A percentile compares a stretch with the other conserved stretches of the same genome.
These are phyloP conservation scores for Sialia sialis DNA, from an alignment of 2,113 vertebrate species.

Conservation along the genomic window DNA sequence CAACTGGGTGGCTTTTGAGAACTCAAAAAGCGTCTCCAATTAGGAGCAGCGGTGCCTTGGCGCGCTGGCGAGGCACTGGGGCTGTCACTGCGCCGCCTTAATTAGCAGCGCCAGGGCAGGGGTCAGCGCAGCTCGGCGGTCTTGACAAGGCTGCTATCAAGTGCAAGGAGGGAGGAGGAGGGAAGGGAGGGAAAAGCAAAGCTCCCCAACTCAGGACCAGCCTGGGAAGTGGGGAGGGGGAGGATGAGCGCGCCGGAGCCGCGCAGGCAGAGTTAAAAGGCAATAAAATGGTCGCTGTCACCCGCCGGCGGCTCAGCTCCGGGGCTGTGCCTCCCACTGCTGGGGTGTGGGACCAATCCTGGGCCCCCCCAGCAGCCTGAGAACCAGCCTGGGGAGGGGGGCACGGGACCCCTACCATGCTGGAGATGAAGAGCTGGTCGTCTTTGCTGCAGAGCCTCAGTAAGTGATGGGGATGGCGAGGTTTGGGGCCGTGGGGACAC, in stretches of 20 bases:
- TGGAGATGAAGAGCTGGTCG: slow-evolving; percentile 67
- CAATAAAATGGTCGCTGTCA: slow-evolving; percentile 54
- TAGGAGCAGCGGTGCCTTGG: slow-evolving; percentile 82
- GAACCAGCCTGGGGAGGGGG: neutral
- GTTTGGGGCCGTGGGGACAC: neutral
- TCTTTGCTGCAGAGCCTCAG: slow-evolving; percentile 69
- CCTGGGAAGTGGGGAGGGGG: slow-evolving; percentile 25
- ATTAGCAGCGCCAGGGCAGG: slow-evolving; percentile 90
- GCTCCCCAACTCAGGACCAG: slow-evolving; percentile 60
- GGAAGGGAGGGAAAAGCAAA: slow-evolving; percentile 36
- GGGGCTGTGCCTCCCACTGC: neutral
- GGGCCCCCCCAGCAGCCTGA: neutral
- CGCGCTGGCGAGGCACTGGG: slow-evolving; percentile 82
- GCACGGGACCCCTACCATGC: neutral
- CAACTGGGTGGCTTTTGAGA: slow-evolving; percentile 54
- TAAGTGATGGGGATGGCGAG: slow-evolving; percentile 27
- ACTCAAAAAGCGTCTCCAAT: slow-evolving; percentile 80
- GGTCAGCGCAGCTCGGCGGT: slow-evolving; percentile 83
- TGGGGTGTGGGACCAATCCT: accelerated
- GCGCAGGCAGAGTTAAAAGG: slow-evolving; percentile 19
- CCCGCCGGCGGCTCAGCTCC: neutral
- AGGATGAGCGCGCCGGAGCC: neutral
- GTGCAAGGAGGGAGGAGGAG: slow-evolving; percentile 63
- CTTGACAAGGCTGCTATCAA: slow-evolving; percentile 82
- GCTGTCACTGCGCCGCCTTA: slow-evolving; percentile 90